phyloP scores from a whole-genome alignment of 2,113 vertebrate species.

The Bos taurus region DNA sequence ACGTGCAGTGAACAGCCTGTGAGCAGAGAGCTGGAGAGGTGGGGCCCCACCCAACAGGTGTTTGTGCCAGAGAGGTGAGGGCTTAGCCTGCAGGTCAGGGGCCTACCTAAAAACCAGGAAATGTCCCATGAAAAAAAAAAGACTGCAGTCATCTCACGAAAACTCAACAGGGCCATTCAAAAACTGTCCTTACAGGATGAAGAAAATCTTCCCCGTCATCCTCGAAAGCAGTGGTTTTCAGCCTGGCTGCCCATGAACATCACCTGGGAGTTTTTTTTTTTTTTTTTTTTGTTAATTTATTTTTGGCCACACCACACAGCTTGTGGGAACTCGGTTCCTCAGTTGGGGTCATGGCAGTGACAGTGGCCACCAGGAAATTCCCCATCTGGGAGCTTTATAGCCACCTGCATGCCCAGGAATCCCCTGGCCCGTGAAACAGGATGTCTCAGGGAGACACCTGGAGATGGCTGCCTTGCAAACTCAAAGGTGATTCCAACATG shows the following conservation, averaged over 20 bases:
- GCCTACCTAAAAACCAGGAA: background rate
- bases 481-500: background rate
- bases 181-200: background rate
- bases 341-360: background rate
- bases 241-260: background rate
- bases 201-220: background rate
- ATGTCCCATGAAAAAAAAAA: background rate
- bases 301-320: background rate
- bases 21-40: background rate
- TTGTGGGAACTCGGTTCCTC: background rate
- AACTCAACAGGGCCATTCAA: background rate
- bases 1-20: fast-evolving
- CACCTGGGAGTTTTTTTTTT: background rate
- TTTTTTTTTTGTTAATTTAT: background rate
- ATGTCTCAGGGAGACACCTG: background rate
- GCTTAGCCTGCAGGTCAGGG: background rate
- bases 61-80: fast-evolving
- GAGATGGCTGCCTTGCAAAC: background rate
- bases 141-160: background rate
- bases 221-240: background rate
- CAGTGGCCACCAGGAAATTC: background rate
- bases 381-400: background rate
- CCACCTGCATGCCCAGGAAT: background rate
- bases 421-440: background rate
- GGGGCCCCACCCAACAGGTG: fast-evolving